A percentile compares a stretch with the other conserved stretches of the same genome.
Conservation (phyloP, 2,888 invertebrate genomes). For the Neoaliturus tenellus region DNA sequence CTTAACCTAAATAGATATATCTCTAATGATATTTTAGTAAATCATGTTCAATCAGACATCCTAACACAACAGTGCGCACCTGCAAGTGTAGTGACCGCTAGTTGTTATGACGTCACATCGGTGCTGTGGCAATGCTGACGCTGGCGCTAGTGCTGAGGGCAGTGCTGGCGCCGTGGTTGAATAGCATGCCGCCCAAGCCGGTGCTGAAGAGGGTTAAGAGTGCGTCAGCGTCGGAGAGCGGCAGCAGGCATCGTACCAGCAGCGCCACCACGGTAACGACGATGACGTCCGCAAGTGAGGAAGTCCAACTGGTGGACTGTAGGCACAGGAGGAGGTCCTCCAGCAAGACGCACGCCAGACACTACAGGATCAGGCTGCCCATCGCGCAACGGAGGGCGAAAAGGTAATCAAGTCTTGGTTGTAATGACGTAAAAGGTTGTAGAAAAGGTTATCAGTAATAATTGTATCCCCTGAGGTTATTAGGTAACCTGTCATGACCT, state of each 20-base stretch:
- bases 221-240: conserved; percentile 22
- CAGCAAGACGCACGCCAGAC: conserved; percentile 66
- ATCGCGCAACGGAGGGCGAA: conserved; percentile 66
- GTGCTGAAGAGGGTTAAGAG: conserved; percentile 29
- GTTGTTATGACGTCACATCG: not conserved
- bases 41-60: not conserved
- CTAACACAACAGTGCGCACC: not conserved
- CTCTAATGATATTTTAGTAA: too few species aligned
- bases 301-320: not conserved
- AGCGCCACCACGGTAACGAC: conserved; percentile 46
- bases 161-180: conserved; percentile 14
- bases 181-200: conserved; percentile 13
- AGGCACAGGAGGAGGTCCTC: conserved; percentile 62
- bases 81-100: not conserved
- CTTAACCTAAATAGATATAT: too few species aligned
- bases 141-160: conserved; percentile 18
- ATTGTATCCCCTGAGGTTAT: too few species aligned
- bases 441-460: too few species aligned
- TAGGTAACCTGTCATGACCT: too few species aligned
- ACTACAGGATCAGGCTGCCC: conserved; percentile 66
- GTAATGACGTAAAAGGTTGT: not conserved
- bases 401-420: conserved; percentile 55
- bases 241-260: conserved; percentile 33
- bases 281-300: conserved; percentile 51
- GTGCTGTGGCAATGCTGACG: not conserved